Evolutionary conservation across 2,888 invertebrate genomes (phyloP).

Genomic region (Tachina lurida): DNA sequence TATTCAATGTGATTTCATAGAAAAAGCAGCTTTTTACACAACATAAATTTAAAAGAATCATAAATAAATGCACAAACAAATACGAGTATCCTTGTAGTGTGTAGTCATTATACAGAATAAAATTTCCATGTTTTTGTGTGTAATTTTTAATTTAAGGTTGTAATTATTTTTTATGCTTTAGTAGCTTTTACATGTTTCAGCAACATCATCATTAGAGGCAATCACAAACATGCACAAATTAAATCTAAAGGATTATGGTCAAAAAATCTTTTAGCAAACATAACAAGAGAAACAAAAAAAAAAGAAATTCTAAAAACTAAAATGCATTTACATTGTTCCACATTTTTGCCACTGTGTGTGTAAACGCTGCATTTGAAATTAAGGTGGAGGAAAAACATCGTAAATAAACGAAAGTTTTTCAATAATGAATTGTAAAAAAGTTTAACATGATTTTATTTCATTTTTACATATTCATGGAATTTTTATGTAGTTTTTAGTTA

Average conservation of each 20-base stretch:
- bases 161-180: constrained; percentile 22
- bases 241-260: constrained; percentile 52
- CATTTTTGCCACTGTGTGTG: not conserved
- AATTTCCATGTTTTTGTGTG: not conserved
- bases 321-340: constrained; percentile 23
- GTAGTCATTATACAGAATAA: constrained; percentile 4
- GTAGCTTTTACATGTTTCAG: constrained; percentile 43
- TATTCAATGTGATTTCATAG: not conserved
- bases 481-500: constrained; percentile 40
- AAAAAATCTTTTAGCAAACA: constrained; percentile 23
- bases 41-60: constrained; percentile 12
- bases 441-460: not conserved
- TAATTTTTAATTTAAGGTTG: constrained; percentile 38
- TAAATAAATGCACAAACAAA: constrained; percentile 6
- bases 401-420: constrained; percentile 36
- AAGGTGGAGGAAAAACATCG: not conserved
- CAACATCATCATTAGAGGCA: constrained; percentile 33
- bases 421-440: constrained; percentile 46
- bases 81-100: constrained; percentile 11
- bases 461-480: not conserved
- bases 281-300: not conserved
- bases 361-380: not conserved
- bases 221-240: constrained; percentile 37
- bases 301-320: not conserved
- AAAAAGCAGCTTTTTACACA: constrained; percentile 29